A percentile compares a stretch with the other conserved stretches of the same genome.
Evolutionary conservation across 2,888 invertebrate species (phyloP).

Genomic region (Drosophila sordidula): DNA sequence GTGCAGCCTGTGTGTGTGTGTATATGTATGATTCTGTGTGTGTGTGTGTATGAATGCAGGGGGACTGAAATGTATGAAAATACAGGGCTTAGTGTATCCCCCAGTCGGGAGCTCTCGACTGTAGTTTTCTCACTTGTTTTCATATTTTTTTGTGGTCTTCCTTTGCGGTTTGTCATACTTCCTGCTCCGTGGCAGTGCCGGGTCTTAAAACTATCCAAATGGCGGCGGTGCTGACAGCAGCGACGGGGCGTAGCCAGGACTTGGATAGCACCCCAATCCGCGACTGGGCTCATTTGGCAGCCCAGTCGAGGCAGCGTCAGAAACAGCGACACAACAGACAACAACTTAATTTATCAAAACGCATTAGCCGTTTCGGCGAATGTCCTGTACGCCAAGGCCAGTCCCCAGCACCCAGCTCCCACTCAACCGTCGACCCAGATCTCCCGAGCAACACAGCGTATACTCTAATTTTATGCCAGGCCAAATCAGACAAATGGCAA

Average conservation of each 20-base stretch:
- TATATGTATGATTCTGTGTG: no score
- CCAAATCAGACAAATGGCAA: constrained; percentile 25
- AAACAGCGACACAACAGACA: constrained; percentile 48
- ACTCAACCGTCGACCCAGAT: neutral
- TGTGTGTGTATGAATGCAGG: no score
- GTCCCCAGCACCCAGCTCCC: neutral
- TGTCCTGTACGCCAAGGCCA: constrained; percentile 16
- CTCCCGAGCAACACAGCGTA: constrained; percentile 4
- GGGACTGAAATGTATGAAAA: no score
- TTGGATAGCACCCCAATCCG: constrained; percentile 3
- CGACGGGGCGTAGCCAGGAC: constrained; percentile 11
- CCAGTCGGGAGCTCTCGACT: no score
- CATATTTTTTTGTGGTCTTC: constrained; percentile 30
- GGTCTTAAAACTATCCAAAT: constrained; percentile 51
- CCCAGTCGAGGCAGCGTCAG: constrained; percentile 35
- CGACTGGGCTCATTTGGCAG: constrained; percentile 63
- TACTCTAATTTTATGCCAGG: constrained; percentile 58
- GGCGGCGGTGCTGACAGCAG: constrained; percentile 1
- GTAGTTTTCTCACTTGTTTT: no score
- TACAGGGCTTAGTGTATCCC: no score
- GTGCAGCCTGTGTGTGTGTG: no score
- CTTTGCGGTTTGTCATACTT: constrained; percentile 61
- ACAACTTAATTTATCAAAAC: constrained; percentile 71
- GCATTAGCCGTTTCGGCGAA: constrained; percentile 41
- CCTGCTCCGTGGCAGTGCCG: constrained; percentile 45